phyloP scores from a whole-genome alignment of 2,888 invertebrate genomes.

The Mongoloraphidia duomilia region DNA sequence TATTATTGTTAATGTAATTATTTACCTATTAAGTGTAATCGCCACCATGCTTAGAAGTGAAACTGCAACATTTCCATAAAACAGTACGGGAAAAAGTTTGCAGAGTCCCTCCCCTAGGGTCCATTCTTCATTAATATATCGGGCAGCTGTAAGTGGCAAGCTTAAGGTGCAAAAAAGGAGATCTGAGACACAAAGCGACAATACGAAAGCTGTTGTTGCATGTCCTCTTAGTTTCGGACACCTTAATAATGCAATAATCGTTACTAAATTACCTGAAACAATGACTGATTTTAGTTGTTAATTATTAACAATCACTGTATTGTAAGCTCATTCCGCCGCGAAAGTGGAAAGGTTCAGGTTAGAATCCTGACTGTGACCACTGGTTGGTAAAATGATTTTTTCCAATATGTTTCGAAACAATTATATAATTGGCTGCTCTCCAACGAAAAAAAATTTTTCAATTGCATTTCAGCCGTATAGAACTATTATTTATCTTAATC shows the following conservation, averaged over 20 bases:
- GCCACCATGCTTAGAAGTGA: conserved; percentile 80
- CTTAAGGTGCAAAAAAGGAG: conserved; percentile 73
- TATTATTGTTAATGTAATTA: conserved; percentile 2
- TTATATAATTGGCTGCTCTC: too few relatives aligned
- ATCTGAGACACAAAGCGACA: conserved; percentile 75
- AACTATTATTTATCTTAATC: too few relatives aligned
- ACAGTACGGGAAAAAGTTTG: conserved; percentile 73
- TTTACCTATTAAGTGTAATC: conserved; percentile 74
- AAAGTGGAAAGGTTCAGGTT: too few relatives aligned
- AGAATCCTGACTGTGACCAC: too few relatives aligned
- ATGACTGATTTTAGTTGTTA: background rate
- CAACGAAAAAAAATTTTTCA: too few relatives aligned
- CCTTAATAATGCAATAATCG: conserved; percentile 61
- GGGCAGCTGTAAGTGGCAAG: conserved; percentile 68
- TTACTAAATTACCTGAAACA: conserved; percentile 64
- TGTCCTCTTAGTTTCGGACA: conserved; percentile 66
- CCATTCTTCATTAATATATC: conserved; percentile 72
- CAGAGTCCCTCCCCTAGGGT: conserved; percentile 62
- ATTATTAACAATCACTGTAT: too few relatives aligned
- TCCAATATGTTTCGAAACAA: too few relatives aligned
- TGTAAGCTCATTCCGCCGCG: too few relatives aligned
- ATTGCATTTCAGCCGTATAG: too few relatives aligned
- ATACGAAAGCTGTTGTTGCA: conserved; percentile 77
- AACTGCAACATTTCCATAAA: conserved; percentile 81
- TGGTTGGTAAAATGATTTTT: too few relatives aligned